These are phyloP conservation scores for Neria commutata DNA, from an alignment of 2,888 invertebrate genomes.

Conservation along the genomic window DNA sequence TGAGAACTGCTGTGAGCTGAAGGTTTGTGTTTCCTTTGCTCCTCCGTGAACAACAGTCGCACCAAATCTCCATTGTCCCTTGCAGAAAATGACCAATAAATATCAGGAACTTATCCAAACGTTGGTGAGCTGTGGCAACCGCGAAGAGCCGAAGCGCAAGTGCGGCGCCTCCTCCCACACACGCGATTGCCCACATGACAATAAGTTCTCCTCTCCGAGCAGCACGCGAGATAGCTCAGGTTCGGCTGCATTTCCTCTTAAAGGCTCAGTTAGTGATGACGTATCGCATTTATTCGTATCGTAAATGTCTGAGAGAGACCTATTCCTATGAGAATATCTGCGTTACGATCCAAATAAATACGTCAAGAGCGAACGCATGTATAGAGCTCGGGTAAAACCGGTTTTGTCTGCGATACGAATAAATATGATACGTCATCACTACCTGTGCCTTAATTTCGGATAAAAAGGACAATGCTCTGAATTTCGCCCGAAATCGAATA, in stretches of 20 bases:
- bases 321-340: too few relatives aligned
- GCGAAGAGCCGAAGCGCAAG: not conserved
- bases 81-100: slow-evolving; percentile 31
- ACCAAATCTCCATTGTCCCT: not conserved
- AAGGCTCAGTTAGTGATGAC: too few relatives aligned
- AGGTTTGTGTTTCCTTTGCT: slow-evolving; percentile 7
- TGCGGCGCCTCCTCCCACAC: slow-evolving; percentile 13
- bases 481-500: too few relatives aligned
- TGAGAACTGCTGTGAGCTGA: slow-evolving; percentile 28
- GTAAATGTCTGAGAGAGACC: too few relatives aligned
- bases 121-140: slow-evolving; percentile 9
- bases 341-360: too few relatives aligned
- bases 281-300: too few relatives aligned
- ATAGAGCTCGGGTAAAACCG: too few relatives aligned
- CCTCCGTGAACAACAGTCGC: not conserved
- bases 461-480: too few relatives aligned
- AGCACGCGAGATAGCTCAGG: slow-evolving; percentile 32
- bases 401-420: too few relatives aligned
- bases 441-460: too few relatives aligned
- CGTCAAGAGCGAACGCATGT: too few relatives aligned
- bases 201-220: slow-evolving; percentile 11
- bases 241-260: slow-evolving; percentile 8
- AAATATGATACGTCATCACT: not conserved
- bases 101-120: slow-evolving; percentile 32
- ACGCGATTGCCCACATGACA: slow-evolving; percentile 15